Conservation (phyloP, 1,140 invertebrate species). For the Drosophila fuyamai region DNA sequence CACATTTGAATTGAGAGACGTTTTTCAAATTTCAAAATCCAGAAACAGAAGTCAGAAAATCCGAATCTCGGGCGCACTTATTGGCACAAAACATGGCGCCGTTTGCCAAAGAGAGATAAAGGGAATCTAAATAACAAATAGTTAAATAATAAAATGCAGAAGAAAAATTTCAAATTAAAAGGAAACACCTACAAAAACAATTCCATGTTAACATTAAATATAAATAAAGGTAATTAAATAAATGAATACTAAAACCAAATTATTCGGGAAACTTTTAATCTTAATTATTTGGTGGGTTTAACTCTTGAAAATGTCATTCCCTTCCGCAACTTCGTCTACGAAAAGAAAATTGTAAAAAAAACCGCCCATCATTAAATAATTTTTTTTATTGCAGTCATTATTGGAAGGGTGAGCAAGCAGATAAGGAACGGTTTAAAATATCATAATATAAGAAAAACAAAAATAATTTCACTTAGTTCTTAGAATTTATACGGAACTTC, state of each 20-base stretch:
- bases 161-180: conserved; percentile 59
- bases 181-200: conserved; percentile 81
- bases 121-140: conserved; percentile 41
- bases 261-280: conserved; percentile 2
- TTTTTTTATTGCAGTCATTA: conserved; percentile 11
- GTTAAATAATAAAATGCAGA: conserved; percentile 71
- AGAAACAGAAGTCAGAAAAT: conserved; percentile 40
- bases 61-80: conserved; percentile 48
- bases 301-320: too few species aligned
- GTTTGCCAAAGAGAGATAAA: conserved; percentile 37
- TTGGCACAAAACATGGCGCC: conserved; percentile 63
- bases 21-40: conserved; percentile 56
- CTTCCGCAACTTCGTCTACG: too few species aligned
- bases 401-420: background rate
- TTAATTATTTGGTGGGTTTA: too few species aligned
- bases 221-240: conserved; percentile 82
- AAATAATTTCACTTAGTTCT: conserved; percentile 20
- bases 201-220: conserved; percentile 84
- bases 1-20: conserved; percentile 54
- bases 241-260: conserved; percentile 77
- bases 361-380: background rate
- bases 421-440: background rate
- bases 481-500: conserved; percentile 73
- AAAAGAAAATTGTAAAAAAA: too few species aligned
- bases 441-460: background rate